These are phyloP conservation scores for Cyprinodon brontotheroides DNA, from an alignment of 2,113 vertebrate genomes.

Conservation along the genomic window DNA sequence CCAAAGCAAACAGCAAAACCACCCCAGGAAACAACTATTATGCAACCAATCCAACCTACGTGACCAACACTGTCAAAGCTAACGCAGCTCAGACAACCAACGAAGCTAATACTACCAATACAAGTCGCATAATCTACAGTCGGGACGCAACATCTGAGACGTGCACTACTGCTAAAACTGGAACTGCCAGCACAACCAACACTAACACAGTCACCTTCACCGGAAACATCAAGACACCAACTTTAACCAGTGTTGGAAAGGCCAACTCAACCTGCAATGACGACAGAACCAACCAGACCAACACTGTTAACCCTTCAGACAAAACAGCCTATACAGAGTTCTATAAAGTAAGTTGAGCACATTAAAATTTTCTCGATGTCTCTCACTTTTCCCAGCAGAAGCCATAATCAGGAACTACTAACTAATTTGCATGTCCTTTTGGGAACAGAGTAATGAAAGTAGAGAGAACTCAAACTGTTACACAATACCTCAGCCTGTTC, in stretches of 20 bases:
- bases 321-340: neutral
- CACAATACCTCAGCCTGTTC: slow-evolving; percentile 3
- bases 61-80: neutral
- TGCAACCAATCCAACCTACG: neutral
- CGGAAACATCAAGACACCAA: too few relatives aligned
- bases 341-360: neutral
- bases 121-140: neutral
- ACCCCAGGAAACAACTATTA: neutral
- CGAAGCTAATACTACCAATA: neutral
- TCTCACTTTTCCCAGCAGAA: too few relatives aligned
- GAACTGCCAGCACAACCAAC: neutral
- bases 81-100: neutral
- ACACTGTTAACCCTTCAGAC: neutral
- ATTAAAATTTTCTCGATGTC: neutral
- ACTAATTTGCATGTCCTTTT: neutral
- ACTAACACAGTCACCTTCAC: too few relatives aligned
- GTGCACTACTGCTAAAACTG: neutral
- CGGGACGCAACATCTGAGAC: neutral
- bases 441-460: neutral
- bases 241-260: too few relatives aligned
- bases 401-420: neutral
- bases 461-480: neutral
- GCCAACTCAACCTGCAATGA: neutral
- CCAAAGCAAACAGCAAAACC: neutral
- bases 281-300: neutral